Evolutionary conservation across 1,140 invertebrate genomes (phyloP).

Genomic region (Caenorhabditis remanei): DNA sequence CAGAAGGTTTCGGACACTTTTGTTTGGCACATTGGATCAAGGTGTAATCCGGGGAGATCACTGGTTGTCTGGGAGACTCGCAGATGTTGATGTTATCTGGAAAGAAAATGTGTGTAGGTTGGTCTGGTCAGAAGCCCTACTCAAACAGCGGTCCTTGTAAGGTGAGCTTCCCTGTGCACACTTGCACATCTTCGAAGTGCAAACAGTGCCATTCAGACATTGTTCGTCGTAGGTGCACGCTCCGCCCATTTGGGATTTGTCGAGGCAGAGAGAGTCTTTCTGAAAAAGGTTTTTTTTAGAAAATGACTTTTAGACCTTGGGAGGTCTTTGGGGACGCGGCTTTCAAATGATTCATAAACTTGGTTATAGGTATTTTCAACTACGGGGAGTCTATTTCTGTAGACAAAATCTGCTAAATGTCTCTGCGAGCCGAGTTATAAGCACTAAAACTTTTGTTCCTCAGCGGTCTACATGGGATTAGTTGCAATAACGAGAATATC

Average conservation of each 20-base stretch:
- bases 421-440: too few species aligned
- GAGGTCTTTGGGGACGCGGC: too few species aligned
- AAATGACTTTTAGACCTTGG: too few species aligned
- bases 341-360: too few species aligned
- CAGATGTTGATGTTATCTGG: slow-evolving; percentile 52
- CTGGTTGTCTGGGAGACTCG: slow-evolving; percentile 8
- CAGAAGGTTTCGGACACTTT: slow-evolving; percentile 62
- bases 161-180: slow-evolving; percentile 67
- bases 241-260: slow-evolving; percentile 61
- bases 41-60: slow-evolving; percentile 61
- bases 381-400: too few species aligned
- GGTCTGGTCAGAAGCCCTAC: slow-evolving; percentile 48
- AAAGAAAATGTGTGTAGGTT: background rate
- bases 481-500: too few species aligned
- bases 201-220: slow-evolving; percentile 69
- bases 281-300: background rate
- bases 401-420: too few species aligned
- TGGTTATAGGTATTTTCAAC: too few species aligned
- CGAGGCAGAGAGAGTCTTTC: slow-evolving; percentile 63
- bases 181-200: slow-evolving; percentile 60
- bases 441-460: too few species aligned
- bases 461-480: too few species aligned
- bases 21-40: slow-evolving; percentile 54
- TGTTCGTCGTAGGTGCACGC: slow-evolving; percentile 65
- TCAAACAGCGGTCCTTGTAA: slow-evolving; percentile 69